These are phyloP conservation scores for Boloria euphrosyne DNA, from an alignment of 2,888 invertebrate genomes.

Conservation along the genomic window DNA sequence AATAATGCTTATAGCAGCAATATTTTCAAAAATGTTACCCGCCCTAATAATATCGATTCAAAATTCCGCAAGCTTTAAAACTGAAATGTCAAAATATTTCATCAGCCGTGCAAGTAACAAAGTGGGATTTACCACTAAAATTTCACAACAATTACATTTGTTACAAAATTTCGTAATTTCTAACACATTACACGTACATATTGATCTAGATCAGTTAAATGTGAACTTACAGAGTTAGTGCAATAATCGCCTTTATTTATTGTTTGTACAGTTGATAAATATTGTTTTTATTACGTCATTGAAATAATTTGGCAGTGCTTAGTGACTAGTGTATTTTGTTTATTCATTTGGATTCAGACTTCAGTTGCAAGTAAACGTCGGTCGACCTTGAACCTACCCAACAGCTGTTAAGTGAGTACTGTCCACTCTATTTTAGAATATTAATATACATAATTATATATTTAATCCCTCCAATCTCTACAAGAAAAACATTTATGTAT, in stretches of 20 bases:
- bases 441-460: not conserved
- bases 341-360: constrained; percentile 51
- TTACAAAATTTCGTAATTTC: constrained; percentile 12
- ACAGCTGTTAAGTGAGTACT: constrained; percentile 63
- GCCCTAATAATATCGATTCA: constrained; percentile 30
- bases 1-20: not conserved
- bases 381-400: constrained; percentile 63
- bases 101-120: constrained; percentile 38
- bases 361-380: constrained; percentile 43
- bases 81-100: constrained; percentile 47
- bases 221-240: too few species aligned
- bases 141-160: constrained; percentile 36
- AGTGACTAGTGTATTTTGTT: constrained; percentile 65
- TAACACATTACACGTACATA: constrained; percentile 7
- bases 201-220: too few species aligned
- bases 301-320: constrained; percentile 72
- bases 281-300: constrained; percentile 68
- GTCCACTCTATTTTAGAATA: constrained; percentile 7
- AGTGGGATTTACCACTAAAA: constrained; percentile 32
- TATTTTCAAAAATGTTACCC: constrained; percentile 9
- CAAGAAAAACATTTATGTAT: constrained; percentile 1
- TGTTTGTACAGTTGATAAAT: constrained; percentile 64
- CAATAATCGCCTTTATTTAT: constrained; percentile 23
- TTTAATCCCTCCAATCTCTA: not conserved
- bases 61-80: constrained; percentile 25